Evolutionary conservation across 2,797 vertebrate species (phyloP).

Genomic region (Gephyroberyx darwinii): DNA sequence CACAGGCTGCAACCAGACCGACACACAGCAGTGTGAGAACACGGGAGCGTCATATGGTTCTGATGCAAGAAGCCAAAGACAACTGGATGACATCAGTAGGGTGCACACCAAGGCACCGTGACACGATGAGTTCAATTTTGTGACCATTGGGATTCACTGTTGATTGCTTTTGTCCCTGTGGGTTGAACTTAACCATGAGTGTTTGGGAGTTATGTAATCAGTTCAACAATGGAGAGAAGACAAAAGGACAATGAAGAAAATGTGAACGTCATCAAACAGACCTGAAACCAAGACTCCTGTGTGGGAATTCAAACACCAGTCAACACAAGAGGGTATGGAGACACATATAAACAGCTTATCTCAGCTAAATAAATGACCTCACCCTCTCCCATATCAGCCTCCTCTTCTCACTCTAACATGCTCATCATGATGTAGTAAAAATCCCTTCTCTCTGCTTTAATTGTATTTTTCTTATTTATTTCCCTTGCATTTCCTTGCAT

Average conservation of each 20-base stretch:
- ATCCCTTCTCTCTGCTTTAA: no score
- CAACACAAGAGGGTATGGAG: background rate
- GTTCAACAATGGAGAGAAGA: slow-evolving; percentile 13
- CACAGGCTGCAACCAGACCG: slow-evolving; percentile 39
- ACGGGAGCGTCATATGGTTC: slow-evolving; percentile 38
- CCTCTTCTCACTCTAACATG: background rate
- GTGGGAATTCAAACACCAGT: slow-evolving; percentile 12
- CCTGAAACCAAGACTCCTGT: background rate
- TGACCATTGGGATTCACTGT: slow-evolving; percentile 25
- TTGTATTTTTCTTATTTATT: background rate
- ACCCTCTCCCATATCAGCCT: no score
- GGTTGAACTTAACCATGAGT: slow-evolving; percentile 15
- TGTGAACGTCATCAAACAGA: background rate
- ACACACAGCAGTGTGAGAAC: slow-evolving; percentile 33
- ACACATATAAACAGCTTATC: no score
- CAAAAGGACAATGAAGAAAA: background rate
- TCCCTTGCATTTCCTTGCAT: no score
- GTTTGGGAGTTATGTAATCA: background rate
- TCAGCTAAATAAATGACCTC: no score
- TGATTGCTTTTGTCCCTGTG: slow-evolving; percentile 10
- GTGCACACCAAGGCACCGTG: slow-evolving; percentile 41
- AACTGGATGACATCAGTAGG: slow-evolving; percentile 58
- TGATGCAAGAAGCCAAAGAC: slow-evolving; percentile 50
- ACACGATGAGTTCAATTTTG: slow-evolving; percentile 18
- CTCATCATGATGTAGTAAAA: no score